These are phyloP conservation scores for Bombus haemorrhoidalis DNA, from an alignment of 1,140 invertebrate species.

Conservation along the genomic window DNA sequence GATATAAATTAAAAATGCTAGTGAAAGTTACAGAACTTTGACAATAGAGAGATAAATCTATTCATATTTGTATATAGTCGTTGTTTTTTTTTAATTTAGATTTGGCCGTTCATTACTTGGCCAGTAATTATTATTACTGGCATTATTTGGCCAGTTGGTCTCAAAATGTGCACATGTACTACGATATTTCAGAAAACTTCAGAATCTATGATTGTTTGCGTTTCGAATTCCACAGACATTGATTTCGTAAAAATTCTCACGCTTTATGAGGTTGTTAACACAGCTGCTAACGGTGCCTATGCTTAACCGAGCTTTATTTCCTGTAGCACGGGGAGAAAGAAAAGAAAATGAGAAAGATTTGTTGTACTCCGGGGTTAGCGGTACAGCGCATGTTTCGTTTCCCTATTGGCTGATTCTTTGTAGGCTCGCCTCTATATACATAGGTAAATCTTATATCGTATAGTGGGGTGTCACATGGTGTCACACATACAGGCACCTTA, in stretches of 20 bases:
- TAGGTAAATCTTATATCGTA: slow-evolving; percentile 11
- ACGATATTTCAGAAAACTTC: no score
- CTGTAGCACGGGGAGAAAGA: background rate
- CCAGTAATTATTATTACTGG: no score
- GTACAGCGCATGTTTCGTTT: slow-evolving; percentile 8
- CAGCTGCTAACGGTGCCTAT: background rate
- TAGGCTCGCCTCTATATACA: slow-evolving; percentile 39
- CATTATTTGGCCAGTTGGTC: no score
- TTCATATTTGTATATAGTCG: background rate
- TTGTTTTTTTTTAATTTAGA: background rate
- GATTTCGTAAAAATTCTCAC: background rate
- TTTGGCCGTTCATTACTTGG: background rate
- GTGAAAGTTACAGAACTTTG: background rate
- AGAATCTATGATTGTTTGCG: background rate
- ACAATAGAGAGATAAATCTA: background rate
- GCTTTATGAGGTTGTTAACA: slow-evolving; percentile 18
- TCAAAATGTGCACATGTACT: background rate
- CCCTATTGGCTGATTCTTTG: slow-evolving; percentile 35
- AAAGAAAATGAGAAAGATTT: slow-evolving; percentile 13
- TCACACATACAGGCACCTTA: background rate
- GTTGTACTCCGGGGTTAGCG: slow-evolving; percentile 21
- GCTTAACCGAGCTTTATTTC: slow-evolving; percentile 34
- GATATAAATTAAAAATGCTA: background rate
- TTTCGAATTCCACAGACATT: background rate
- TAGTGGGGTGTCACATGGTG: background rate